phyloP scores from a whole-genome alignment of 2,797 vertebrate species.

The Melanotaenia trifasciata region DNA sequence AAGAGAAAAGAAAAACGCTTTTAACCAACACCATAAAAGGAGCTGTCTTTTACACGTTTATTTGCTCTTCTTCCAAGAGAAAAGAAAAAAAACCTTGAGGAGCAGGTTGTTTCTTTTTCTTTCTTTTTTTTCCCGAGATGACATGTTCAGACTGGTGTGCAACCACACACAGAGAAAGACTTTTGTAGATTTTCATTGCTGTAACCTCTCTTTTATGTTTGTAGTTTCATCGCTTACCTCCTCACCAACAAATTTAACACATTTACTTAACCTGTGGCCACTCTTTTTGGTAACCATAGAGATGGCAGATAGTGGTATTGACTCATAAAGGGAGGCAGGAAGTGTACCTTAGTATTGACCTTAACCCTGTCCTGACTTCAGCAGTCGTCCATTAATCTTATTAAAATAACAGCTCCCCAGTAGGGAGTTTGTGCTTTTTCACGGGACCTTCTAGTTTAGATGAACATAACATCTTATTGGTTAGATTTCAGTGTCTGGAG shows the following conservation, averaged over 20 bases:
- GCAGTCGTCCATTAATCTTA: slow-evolving; percentile 60
- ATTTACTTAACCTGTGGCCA: slow-evolving; percentile 41
- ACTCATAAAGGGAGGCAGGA: slow-evolving; percentile 68
- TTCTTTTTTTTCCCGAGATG: neutral
- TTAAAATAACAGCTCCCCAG: slow-evolving; percentile 61
- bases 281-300: slow-evolving; percentile 75
- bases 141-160: slow-evolving; percentile 45
- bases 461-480: slow-evolving; percentile 42
- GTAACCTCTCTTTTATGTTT: slow-evolving; percentile 1
- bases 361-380: slow-evolving; percentile 50
- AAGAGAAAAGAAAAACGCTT: slow-evolving; percentile 51
- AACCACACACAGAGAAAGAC: slow-evolving; percentile 32
- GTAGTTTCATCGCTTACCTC: neutral
- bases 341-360: slow-evolving; percentile 71
- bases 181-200: neutral
- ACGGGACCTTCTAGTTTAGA: slow-evolving; percentile 52
- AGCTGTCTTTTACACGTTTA: slow-evolving; percentile 6
- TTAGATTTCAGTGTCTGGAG: slow-evolving; percentile 46
- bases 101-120: slow-evolving; percentile 18
- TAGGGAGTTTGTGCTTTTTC: slow-evolving; percentile 59
- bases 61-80: slow-evolving; percentile 23
- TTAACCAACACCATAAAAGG: slow-evolving; percentile 46
- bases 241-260: slow-evolving; percentile 12
- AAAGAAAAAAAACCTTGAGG: slow-evolving; percentile 25
- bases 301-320: slow-evolving; percentile 72